Evolutionary conservation across 2,113 vertebrate species (phyloP).

Genomic region (Gambusia affinis): DNA sequence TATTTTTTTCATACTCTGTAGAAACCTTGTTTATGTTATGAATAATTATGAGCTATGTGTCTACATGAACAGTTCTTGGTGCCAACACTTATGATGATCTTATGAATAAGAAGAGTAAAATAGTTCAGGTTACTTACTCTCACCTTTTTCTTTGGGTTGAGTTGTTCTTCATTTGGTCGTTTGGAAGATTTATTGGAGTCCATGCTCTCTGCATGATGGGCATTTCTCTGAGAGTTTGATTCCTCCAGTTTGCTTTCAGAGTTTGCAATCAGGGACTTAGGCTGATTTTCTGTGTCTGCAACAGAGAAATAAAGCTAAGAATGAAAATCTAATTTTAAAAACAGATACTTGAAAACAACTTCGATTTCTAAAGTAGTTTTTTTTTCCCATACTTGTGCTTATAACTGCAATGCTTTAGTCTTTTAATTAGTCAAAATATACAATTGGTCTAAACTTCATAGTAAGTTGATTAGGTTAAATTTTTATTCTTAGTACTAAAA

Average conservation of each 20-base stretch:
- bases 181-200: slow-evolving; percentile 41
- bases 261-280: slow-evolving; percentile 34
- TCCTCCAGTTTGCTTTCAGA: slow-evolving; percentile 27
- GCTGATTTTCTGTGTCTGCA: slow-evolving; percentile 6
- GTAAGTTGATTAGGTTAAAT: no score
- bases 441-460: no score
- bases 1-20: no score
- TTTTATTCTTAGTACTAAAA: no score
- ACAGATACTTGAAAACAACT: neutral
- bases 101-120: neutral
- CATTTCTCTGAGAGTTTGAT: slow-evolving; percentile 12
- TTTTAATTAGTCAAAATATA: no score
- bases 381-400: no score
- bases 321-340: neutral
- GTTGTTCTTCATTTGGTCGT: slow-evolving; percentile 57
- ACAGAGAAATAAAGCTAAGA: fast-evolving
- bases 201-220: neutral
- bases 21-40: no score
- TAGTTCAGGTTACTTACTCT: neutral
- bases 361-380: neutral
- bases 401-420: no score
- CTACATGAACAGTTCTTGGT: no score
- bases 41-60: no score
- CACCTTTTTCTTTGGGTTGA: slow-evolving; percentile 74
- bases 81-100: neutral